Evolutionary conservation across 1,140 invertebrate species (phyloP).

Genomic region (Cyclina sinensis): DNA sequence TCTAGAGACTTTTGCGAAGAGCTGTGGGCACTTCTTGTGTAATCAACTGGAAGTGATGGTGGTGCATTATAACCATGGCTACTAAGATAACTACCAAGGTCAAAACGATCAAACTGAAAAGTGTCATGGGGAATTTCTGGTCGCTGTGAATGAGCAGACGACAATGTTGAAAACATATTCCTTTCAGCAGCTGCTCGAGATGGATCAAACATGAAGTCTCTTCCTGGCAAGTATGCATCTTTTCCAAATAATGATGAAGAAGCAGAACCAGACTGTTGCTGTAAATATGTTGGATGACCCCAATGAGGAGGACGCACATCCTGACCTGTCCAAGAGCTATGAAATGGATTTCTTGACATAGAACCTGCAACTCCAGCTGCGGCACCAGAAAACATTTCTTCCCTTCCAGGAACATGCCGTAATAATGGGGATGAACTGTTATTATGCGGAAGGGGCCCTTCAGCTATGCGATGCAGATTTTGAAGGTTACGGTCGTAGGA

Average conservation of each 20-base stretch:
- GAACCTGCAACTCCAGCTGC: conserved; percentile 75
- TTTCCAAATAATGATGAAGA: conserved; percentile 80
- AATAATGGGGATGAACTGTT: conserved; percentile 77
- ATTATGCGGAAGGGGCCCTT: conserved; percentile 73
- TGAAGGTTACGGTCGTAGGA: conserved; percentile 79
- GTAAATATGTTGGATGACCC: conserved; percentile 81
- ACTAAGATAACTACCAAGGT: conserved; percentile 81
- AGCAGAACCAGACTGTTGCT: conserved; percentile 74
- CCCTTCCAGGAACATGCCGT: conserved; percentile 76
- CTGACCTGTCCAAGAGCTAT: conserved; percentile 82
- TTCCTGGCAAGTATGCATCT: conserved; percentile 80
- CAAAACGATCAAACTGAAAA: conserved; percentile 82
- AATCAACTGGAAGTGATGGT: conserved; percentile 77
- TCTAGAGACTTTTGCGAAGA: conserved; percentile 82
- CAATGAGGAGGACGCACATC: conserved; percentile 81
- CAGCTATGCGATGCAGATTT: conserved; percentile 77
- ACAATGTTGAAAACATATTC: conserved; percentile 81
- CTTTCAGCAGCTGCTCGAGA: conserved; percentile 79
- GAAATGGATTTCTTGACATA: conserved; percentile 82
- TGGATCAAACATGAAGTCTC: conserved; percentile 84
- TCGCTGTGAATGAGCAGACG: conserved; percentile 78
- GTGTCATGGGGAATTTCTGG: conserved; percentile 80
- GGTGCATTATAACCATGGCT: conserved; percentile 81
- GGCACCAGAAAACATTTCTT: conserved; percentile 81
- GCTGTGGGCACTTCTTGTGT: conserved; percentile 76